phyloP scores from a whole-genome alignment of 2,888 invertebrate genomes.

The Pilophorus perplexus region DNA sequence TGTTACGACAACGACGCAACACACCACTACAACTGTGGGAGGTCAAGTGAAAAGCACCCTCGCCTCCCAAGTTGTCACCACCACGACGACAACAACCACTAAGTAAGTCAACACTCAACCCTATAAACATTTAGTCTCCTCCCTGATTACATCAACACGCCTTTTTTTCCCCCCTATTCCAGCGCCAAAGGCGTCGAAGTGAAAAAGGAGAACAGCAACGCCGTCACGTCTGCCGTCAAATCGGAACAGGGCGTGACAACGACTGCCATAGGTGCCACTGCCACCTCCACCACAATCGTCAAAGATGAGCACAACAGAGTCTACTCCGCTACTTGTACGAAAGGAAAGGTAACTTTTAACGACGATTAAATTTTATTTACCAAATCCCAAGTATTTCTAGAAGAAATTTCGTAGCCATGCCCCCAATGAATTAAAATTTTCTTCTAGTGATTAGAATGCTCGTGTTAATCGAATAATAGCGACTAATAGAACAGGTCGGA shows the following conservation, averaged over 20 bases:
- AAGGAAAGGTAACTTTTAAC: conserved; percentile 61
- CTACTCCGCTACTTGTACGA: conserved; percentile 65
- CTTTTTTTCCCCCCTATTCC: not conserved
- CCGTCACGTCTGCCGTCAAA: conserved; percentile 35
- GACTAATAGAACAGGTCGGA: too few relatives aligned
- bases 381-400: too few relatives aligned
- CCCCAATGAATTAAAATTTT: too few relatives aligned
- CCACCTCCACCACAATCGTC: conserved; percentile 28
- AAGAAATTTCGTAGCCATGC: too few relatives aligned
- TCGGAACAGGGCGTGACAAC: conserved; percentile 27
- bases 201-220: conserved; percentile 27
- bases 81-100: conserved; percentile 30
- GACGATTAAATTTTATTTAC: too few relatives aligned
- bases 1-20: conserved; percentile 52
- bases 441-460: too few relatives aligned
- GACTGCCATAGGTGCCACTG: conserved; percentile 24
- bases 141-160: not conserved
- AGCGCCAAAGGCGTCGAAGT: conserved; percentile 32
- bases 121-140: not conserved
- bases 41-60: conserved; percentile 37
- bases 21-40: conserved; percentile 54
- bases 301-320: conserved; percentile 53
- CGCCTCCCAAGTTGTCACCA: conserved; percentile 16
- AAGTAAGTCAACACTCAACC: conserved; percentile 22
- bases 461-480: too few relatives aligned